phyloP scores from a whole-genome alignment of 2,113 vertebrate species.

The Eulemur rufifrons region DNA sequence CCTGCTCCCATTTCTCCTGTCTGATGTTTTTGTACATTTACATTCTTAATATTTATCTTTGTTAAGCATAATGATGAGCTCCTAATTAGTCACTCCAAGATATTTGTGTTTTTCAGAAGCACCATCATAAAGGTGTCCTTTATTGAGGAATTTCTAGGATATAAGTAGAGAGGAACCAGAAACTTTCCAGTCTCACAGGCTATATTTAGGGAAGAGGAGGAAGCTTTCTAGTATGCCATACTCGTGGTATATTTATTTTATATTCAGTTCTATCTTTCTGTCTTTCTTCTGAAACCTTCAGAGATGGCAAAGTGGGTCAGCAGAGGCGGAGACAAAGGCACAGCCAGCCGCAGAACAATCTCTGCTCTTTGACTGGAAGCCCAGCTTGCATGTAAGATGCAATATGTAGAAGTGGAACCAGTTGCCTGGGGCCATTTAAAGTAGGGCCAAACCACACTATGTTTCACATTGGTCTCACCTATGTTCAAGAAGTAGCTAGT shows the following conservation, averaged over 20 bases:
- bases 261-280: neutral
- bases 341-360: neutral
- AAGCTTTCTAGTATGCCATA: neutral
- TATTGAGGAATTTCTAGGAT: constrained; percentile 32
- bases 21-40: constrained; percentile 32
- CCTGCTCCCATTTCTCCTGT: neutral
- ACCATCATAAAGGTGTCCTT: neutral
- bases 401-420: neutral
- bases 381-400: neutral
- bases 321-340: neutral
- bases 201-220: neutral
- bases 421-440: neutral
- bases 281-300: constrained; percentile 41
- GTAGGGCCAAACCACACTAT: neutral
- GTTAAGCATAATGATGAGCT: neutral
- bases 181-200: neutral
- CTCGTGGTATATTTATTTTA: neutral
- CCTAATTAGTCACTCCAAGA: neutral
- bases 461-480: neutral
- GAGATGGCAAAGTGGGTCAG: neutral
- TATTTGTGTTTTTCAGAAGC: constrained; percentile 50
- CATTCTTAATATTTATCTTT: constrained; percentile 36
- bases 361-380: neutral
- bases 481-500: neutral
- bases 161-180: neutral